Conservation (phyloP, 37 sponge, comb jelly and placozoan genomes). For the Beroe ovata region DNA sequence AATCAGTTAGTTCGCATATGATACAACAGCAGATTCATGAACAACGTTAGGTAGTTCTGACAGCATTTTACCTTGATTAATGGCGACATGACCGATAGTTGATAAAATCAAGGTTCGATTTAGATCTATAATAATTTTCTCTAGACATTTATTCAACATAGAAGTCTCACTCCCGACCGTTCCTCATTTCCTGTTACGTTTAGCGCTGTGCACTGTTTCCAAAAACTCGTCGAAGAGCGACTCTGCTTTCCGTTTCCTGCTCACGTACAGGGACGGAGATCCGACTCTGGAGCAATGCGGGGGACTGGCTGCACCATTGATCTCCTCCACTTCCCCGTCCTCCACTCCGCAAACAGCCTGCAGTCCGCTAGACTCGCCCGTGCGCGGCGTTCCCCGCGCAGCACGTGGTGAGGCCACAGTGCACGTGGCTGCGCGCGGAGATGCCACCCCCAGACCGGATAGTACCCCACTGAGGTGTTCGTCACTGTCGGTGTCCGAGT, state of each 20-base stretch:
- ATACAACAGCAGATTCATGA: no score
- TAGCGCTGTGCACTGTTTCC: slow-evolving; percentile 57
- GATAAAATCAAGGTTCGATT: no score
- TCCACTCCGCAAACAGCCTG: neutral
- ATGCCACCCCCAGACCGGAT: slow-evolving; percentile 57
- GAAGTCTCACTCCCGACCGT: no score
- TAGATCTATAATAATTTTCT: no score
- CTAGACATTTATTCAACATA: no score
- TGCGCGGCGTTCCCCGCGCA: neutral
- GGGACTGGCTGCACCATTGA: neutral
- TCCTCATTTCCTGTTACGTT: slow-evolving; percentile 44
- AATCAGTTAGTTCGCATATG: no score
- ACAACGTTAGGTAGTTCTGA: no score
- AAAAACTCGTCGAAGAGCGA: slow-evolving; percentile 36
- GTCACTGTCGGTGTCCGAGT: slow-evolving; percentile 50
- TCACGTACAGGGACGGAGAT: neutral
- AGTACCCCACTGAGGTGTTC: slow-evolving; percentile 10
- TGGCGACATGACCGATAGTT: no score
- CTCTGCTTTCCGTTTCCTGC: slow-evolving; percentile 65
- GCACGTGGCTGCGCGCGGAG: neutral
- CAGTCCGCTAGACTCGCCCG: slow-evolving; percentile 17
- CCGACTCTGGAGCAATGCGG: neutral
- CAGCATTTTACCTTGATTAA: no score
- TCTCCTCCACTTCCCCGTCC: neutral
- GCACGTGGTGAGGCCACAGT: neutral